These are phyloP conservation scores for Eudasyphora cyanicolor DNA, from an alignment of 2,888 invertebrate genomes.

Conservation along the genomic window DNA sequence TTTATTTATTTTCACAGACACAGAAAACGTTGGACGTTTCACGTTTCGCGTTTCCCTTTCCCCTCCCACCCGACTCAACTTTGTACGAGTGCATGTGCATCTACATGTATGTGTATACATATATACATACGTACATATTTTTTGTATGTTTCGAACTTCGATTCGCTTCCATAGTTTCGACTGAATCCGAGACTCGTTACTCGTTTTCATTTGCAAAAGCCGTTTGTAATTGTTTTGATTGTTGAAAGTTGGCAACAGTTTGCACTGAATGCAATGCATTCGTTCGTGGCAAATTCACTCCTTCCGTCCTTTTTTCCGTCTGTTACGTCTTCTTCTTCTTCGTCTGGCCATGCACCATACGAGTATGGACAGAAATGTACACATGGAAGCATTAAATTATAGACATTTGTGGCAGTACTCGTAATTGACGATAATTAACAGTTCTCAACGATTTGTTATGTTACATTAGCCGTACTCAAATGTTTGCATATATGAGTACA, in stretches of 20 bases:
- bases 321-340: no score
- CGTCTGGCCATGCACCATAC: neutral
- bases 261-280: constrained; percentile 27
- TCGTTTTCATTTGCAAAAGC: constrained; percentile 46
- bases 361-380: neutral
- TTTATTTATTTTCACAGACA: constrained; percentile 46
- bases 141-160: neutral
- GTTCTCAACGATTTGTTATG: constrained; percentile 67
- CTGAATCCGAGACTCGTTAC: neutral
- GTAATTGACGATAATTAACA: constrained; percentile 76
- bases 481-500: neutral
- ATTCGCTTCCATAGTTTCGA: constrained; percentile 8
- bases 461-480: neutral
- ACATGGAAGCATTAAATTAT: constrained; percentile 71
- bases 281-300: neutral
- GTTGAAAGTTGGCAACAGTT: constrained; percentile 57
- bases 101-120: neutral
- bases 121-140: neutral
- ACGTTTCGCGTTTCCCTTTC: no score
- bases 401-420: constrained; percentile 69
- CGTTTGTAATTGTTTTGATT: constrained; percentile 50
- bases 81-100: neutral
- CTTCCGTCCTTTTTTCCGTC: neutral
- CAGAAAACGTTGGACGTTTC: no score
- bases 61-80: neutral